phyloP scores from a whole-genome alignment of 1,140 invertebrate genomes.

The Lutraria rhynchaena region DNA sequence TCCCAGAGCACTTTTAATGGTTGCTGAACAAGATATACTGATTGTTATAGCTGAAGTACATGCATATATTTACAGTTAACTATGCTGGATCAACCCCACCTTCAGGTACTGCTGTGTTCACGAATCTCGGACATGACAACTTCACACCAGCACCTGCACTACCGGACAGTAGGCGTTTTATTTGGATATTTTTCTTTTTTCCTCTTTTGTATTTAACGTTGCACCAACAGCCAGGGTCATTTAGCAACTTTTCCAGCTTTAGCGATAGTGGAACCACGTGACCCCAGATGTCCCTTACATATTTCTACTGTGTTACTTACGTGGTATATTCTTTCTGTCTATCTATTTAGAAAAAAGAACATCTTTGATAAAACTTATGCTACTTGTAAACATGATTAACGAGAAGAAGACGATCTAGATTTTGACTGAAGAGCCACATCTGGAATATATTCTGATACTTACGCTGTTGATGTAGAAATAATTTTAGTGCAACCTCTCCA shows the following conservation, averaged over 20 bases:
- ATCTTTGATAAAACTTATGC: not conserved
- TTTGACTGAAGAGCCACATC: no score
- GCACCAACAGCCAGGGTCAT: no score
- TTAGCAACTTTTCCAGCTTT: no score
- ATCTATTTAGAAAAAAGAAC: not conserved
- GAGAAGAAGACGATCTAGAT: no score
- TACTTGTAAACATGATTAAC: no score
- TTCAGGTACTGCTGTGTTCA: conserved; percentile 22
- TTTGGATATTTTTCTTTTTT: no score
- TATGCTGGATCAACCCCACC: conserved; percentile 27
- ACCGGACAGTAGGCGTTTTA: conserved; percentile 12
- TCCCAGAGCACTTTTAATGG: no score
- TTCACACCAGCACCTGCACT: conserved; percentile 27
- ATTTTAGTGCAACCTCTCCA: no score
- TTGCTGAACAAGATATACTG: no score
- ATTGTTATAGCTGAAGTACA: no score
- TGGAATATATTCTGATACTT: no score
- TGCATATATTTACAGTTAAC: conserved; percentile 40
- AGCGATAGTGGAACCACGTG: not conserved
- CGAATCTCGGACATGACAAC: conserved; percentile 31
- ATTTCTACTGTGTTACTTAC: not conserved
- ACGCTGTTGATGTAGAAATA: no score
- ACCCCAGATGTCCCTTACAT: not conserved
- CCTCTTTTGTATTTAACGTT: not conserved
- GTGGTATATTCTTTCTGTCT: not conserved